Evolutionary conservation across 2,797 vertebrate species (phyloP).

Genomic region (Babyrousa celebensis): DNA sequence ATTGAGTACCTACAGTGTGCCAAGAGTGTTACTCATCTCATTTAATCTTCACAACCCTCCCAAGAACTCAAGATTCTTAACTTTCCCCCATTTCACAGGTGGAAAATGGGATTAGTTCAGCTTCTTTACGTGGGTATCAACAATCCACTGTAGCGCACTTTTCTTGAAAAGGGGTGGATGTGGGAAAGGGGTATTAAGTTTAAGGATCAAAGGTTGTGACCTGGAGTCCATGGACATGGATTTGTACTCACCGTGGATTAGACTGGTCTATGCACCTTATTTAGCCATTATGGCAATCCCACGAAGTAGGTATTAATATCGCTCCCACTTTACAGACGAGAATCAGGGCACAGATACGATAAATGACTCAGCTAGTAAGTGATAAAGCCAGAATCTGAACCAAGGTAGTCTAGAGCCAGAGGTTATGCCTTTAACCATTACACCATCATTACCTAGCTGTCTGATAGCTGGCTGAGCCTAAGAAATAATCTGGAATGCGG

Average conservation of each 20-base stretch:
- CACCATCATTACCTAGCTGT: background rate
- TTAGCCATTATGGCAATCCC: background rate
- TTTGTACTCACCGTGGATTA: background rate
- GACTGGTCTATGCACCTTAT: background rate
- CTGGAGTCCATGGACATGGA: background rate
- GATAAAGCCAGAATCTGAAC: background rate
- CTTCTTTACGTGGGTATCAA: background rate
- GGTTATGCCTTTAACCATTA: background rate
- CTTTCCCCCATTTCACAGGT: background rate
- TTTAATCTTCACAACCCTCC: background rate
- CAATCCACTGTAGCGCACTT: background rate
- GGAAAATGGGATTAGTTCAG: conserved; percentile 4
- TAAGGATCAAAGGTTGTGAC: background rate
- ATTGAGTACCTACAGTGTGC: background rate
- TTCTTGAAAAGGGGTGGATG: background rate
- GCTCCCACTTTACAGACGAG: conserved; percentile 6
- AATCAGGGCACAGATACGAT: conserved; percentile 12
- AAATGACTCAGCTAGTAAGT: background rate
- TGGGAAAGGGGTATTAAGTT: background rate
- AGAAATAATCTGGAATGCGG: background rate
- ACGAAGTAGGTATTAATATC: background rate
- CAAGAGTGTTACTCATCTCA: background rate
- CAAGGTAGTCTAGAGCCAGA: background rate
- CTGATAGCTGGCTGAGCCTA: background rate
- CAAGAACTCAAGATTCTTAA: background rate